Evolutionary conservation across 2,797 vertebrate genomes (phyloP).

Genomic region (Brachyalestes nurse): DNA sequence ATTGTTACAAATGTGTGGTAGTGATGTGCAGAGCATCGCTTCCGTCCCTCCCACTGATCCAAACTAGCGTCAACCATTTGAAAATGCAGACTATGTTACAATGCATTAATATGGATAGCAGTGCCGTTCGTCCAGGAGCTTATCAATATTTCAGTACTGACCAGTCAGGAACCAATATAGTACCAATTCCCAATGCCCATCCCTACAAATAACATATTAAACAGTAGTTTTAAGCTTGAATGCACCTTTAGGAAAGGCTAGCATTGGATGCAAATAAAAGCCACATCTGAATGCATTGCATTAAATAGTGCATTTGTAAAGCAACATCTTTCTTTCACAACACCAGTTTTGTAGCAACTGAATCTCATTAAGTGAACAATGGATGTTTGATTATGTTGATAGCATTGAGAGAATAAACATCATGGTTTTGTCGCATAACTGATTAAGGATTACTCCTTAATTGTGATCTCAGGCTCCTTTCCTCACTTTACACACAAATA

Average conservation of each 20-base stretch:
- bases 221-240: too few relatives aligned
- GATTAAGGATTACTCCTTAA: slow-evolving; percentile 20
- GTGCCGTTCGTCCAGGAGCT: too few relatives aligned
- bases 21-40: too few relatives aligned
- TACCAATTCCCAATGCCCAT: too few relatives aligned
- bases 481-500: background rate
- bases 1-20: too few relatives aligned
- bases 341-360: slow-evolving; percentile 13
- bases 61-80: too few relatives aligned
- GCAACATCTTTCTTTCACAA: slow-evolving; percentile 1
- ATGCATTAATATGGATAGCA: too few relatives aligned
- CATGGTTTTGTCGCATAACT: slow-evolving; percentile 13
- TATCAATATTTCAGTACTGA: too few relatives aligned
- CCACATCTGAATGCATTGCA: background rate
- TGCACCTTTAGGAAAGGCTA: background rate
- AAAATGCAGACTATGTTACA: too few relatives aligned
- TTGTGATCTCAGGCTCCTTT: background rate
- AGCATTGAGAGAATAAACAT: background rate
- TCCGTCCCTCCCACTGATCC: too few relatives aligned
- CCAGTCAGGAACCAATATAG: too few relatives aligned
- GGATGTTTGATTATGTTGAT: background rate
- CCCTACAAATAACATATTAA: too few relatives aligned
- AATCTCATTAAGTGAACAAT: background rate
- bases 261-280: background rate
- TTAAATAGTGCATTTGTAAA: background rate